Conservation (phyloP, 92 coral and sea anemone genomes). For the Epizoanthus ramosus region DNA sequence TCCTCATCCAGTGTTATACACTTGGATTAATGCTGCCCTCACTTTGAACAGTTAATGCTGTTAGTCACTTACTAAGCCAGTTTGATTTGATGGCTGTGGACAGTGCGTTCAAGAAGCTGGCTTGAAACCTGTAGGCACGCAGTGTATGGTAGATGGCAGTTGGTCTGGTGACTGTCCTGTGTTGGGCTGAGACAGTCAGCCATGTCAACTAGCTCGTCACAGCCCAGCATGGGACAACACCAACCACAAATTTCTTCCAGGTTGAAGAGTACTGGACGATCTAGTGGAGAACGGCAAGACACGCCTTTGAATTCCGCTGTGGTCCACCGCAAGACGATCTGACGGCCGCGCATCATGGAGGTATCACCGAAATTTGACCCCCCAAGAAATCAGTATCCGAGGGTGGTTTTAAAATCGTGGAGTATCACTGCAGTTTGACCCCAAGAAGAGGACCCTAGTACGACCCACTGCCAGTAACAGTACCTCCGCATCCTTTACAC, state of each 20-base stretch:
- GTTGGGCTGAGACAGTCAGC: constrained; percentile 30
- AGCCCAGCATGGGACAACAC: constrained; percentile 24
- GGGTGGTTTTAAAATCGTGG: no score
- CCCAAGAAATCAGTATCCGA: no score
- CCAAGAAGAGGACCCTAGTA: no score
- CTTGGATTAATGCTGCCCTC: constrained; percentile 13
- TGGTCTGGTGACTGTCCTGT: constrained; percentile 18
- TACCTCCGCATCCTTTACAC: no score
- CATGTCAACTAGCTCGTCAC: not conserved
- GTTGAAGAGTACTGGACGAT: constrained; percentile 40
- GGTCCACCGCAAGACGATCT: no score
- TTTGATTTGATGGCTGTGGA: constrained; percentile 7
- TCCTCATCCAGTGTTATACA: constrained; percentile 38
- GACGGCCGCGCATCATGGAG: no score
- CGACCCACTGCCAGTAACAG: no score
- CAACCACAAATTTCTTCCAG: constrained; percentile 32
- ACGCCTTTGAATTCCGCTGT: not conserved
- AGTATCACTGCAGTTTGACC: no score
- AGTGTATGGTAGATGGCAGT: no score
- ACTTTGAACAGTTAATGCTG: no score
- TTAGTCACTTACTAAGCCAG: constrained; percentile 20
- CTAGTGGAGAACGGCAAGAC: not conserved
- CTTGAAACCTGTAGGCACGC: not conserved
- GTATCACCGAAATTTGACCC: no score
- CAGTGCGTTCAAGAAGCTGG: constrained; percentile 1